Evolutionary conservation across 2,888 invertebrate genomes (phyloP).

Genomic region (Galeopsomyia nigrocyanea): DNA sequence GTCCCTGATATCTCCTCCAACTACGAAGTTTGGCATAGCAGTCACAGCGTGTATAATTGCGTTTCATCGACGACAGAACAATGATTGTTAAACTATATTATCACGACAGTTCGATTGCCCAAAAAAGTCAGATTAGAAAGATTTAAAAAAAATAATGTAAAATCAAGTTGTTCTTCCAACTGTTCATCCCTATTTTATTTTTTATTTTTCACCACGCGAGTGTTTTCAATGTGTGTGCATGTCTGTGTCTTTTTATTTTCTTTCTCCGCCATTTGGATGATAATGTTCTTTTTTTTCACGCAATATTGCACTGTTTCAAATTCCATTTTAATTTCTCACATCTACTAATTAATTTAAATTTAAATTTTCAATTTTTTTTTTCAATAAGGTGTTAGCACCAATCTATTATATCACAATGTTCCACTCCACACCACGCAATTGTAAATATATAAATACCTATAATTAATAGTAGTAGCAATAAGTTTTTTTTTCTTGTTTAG

Average conservation of each 20-base stretch:
- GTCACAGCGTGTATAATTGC: constrained; percentile 48
- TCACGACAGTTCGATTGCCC: constrained; percentile 26
- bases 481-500: constrained; percentile 46
- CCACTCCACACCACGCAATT: constrained; percentile 69
- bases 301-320: constrained; percentile 66
- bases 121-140: constrained; percentile 35
- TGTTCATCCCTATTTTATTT: neutral
- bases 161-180: constrained; percentile 44
- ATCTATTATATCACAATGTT: constrained; percentile 70
- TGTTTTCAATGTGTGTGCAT: neutral
- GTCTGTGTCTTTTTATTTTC: neutral
- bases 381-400: constrained; percentile 70
- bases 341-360: constrained; percentile 59
- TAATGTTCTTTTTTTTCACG: constrained; percentile 49
- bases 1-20: neutral
- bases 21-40: constrained; percentile 48
- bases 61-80: constrained; percentile 45
- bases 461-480: constrained; percentile 55
- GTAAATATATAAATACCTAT: constrained; percentile 69
- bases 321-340: constrained; percentile 51
- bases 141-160: constrained; percentile 37
- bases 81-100: constrained; percentile 33
- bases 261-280: constrained; percentile 10
- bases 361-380: constrained; percentile 67
- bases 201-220: neutral